Evolutionary conservation across 2,113 vertebrate genomes (phyloP), one percentile per base, ranked within the genome.

Genomic region (Perognathus longimembris): DNA sequence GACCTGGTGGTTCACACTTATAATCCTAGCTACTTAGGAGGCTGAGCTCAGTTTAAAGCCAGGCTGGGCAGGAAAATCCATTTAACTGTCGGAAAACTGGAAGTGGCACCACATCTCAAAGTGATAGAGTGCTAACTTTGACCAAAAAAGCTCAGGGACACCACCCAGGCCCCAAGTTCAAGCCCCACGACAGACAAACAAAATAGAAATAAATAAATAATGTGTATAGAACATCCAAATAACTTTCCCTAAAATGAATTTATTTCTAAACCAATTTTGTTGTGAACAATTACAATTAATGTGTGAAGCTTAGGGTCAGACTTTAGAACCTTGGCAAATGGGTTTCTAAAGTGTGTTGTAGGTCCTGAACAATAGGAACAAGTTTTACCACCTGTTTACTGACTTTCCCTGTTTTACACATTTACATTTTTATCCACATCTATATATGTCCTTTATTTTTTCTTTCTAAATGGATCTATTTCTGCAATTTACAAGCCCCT

Each of bases 401-500:
- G 85, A 84, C 8, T 21, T 92, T 77, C 4, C 3, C 12, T 75
- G 3, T 54, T 91, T 38, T 74, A 64, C 54, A 69, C 8, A 80
- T 82, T 84, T 66, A 36, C 50, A 18, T 18, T 54, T 54, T 54
- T 54, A 54, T 54, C 17, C 50, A 45, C 45, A 45, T 45, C 45
- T 12, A 45, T 45, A 45, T 45, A 42, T 85, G 38, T 73, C n/a
- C 32, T 61, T 4, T 26, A 74, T 15, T 79, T 94, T 71, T 86
- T 4, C 59, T 76, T 93, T 45, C 42, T 85, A 79, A 79, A 82
- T 17, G 36, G 83, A 74, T 86, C 50, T 21, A 1, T 26, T 80
- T 96, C 36, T 75, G 34, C 76, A 85, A 79, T 70, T 57, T 82
- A 6, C 45, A 97, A 89, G 85, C 57, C 73, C 82, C 67, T 80